Base-by-base conservation (phyloP, 2,888 invertebrate genomes). In the Elysia crispata region DNA sequence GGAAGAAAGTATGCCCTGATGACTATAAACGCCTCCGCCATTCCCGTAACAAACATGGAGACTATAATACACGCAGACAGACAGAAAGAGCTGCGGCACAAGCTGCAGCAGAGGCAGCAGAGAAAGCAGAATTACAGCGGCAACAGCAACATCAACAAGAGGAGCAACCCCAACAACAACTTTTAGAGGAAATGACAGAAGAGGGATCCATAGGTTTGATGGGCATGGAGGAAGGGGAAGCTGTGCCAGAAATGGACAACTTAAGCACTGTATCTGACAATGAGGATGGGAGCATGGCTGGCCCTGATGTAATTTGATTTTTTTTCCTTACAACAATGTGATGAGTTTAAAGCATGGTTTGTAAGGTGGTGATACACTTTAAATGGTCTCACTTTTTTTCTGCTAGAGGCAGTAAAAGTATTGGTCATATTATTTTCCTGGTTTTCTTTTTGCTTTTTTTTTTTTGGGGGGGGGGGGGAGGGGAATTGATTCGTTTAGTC, bases 1-100 rank as follows among this genome's bases (percentile, higher is more conserved):
- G 99, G 99, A 99, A 99, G 94, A 98, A 98, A 93, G 95, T 98
- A 50, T 98, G 98, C 89, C 95, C 96, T 86, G 97, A 98, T 92
- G 95, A 95, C 86, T 97, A 97, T 93, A 96, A 96, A 92, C 94
- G 95, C 78, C 93, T 95, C 85, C 94, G 95, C 87, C 93, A 95
- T 82, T 94, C 95, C 88, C 94, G 95, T 87, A 76, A 69, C 64
- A 80, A 76, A 15, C 80, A 80, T 54, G 70, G 62, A 25, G 80
- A 80, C 57, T 80, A 80, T 50, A 80, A 80, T 30, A 80, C 80
- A 31, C 69, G 80, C 41, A 33, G 76, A 25, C 76, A 60, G 30
- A 70, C 80, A 49, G 80, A 69, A 11, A 75, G 70, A 30, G 76
- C 76, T 30, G 69, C 75, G 0, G 69, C 75, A 31, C 33, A 50